Evolutionary conservation across 1,140 invertebrate species (phyloP).

Genomic region (Diuraphis noxia): DNA sequence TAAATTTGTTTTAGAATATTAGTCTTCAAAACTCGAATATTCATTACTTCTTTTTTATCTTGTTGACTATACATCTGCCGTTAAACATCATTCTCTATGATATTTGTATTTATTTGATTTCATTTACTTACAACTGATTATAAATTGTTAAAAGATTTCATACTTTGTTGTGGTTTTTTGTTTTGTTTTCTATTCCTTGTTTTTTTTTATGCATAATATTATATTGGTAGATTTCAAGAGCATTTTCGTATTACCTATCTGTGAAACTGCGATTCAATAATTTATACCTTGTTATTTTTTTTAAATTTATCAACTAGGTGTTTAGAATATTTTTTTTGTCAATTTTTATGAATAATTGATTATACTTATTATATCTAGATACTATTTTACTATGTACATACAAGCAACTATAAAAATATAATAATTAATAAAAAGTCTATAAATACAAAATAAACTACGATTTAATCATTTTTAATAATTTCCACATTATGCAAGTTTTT

Average conservation of each 20-base stretch:
- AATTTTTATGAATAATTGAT: conserved; percentile 45
- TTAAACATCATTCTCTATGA: neutral
- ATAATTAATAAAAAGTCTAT: conserved; percentile 15
- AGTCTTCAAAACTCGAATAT: neutral
- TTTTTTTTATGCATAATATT: conserved; percentile 9
- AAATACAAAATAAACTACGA: neutral
- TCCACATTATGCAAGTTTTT: neutral
- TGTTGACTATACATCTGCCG: neutral
- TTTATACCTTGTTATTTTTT: neutral
- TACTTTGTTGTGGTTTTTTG: neutral
- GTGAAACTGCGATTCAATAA: neutral
- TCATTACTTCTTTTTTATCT: neutral
- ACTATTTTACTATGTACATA: conserved; percentile 28
- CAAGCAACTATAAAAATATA: neutral
- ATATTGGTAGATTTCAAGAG: neutral
- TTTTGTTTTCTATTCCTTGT: neutral
- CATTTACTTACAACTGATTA: neutral
- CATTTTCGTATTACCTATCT: neutral
- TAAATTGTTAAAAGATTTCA: neutral
- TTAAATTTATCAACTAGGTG: neutral
- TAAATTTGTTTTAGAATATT: neutral
- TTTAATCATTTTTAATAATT: conserved; percentile 19
- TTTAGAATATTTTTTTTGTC: conserved; percentile 33
- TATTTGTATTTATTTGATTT: neutral
- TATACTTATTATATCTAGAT: conserved; percentile 4